phyloP scores from a whole-genome alignment of 2,797 vertebrate genomes.

The Eupleurogrammus muticus region DNA sequence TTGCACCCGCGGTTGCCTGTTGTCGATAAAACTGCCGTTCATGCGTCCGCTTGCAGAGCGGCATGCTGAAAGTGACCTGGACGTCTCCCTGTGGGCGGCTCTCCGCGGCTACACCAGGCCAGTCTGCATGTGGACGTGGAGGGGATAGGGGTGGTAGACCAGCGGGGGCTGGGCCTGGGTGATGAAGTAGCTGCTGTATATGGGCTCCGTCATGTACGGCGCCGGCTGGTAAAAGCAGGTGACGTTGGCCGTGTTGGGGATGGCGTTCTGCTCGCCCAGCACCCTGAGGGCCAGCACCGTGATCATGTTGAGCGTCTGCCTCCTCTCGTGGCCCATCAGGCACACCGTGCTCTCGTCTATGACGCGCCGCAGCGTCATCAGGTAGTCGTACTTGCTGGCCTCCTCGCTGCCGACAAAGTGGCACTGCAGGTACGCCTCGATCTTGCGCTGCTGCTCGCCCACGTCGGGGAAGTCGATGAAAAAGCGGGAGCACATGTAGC shows the following conservation, averaged over 20 bases:
- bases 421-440: conserved; percentile 94
- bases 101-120: conserved; percentile 83
- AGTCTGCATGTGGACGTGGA: conserved; percentile 89
- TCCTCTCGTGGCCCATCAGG: conserved; percentile 93
- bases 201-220: conserved; percentile 90
- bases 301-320: conserved; percentile 97
- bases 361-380: conserved; percentile 94
- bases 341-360: conserved; percentile 97
- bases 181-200: conserved; percentile 91
- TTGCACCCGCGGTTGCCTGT: conserved; percentile 52
- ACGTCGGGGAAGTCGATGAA: conserved; percentile 98
- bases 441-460: conserved; percentile 92
- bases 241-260: conserved; percentile 92
- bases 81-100: conserved; percentile 53
- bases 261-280: conserved; percentile 96
- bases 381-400: conserved; percentile 94
- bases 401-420: conserved; percentile 94
- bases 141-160: conserved; percentile 91
- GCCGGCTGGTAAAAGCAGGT: conserved; percentile 98
- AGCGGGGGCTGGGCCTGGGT: conserved; percentile 86
- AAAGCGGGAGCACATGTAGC: conserved; percentile 99
- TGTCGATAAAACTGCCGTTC: conserved; percentile 64
- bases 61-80: conserved; percentile 66
- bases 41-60: conserved; percentile 65
- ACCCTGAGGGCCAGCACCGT: conserved; percentile 93